phyloP scores from a whole-genome alignment of 2,113 vertebrate species.

The Phycodurus eques region DNA sequence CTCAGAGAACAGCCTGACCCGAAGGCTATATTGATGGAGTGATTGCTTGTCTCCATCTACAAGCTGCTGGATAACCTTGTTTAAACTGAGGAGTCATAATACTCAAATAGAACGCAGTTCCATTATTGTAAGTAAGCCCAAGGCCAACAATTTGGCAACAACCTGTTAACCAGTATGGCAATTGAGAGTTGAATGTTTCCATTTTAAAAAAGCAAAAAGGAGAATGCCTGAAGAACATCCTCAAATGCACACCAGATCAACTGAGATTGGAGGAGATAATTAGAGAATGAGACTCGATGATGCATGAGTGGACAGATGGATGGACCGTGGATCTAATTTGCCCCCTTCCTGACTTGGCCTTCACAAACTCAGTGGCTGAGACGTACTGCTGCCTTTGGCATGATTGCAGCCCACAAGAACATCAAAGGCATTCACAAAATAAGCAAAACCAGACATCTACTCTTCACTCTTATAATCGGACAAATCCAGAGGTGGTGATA shows the following conservation, averaged over 20 bases:
- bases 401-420: conserved; percentile 27
- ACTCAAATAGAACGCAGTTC: conserved; percentile 28
- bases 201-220: conserved; percentile 8
- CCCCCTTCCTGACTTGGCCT: conserved; percentile 35
- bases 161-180: conserved; percentile 8
- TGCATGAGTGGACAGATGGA: conserved; percentile 40
- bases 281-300: conserved; percentile 33
- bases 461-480: conserved; percentile 4
- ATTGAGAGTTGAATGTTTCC: conserved; percentile 5
- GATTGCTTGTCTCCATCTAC: not conserved
- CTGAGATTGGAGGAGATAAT: conserved; percentile 48
- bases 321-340: conserved; percentile 42
- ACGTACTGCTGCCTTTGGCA: conserved; percentile 31
- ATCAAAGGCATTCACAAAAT: not conserved
- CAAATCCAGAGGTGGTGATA: conserved; percentile 17
- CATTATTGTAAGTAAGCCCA: conserved; percentile 10
- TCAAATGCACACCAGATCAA: conserved; percentile 22
- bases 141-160: conserved; percentile 23
- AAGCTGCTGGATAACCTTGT: conserved; percentile 13
- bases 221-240: conserved; percentile 1
- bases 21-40: conserved; percentile 9
- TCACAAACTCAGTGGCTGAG: conserved; percentile 21
- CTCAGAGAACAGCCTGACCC: not conserved
- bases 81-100: conserved; percentile 8
- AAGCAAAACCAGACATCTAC: not conserved